Percentiles rank a stretch among this genome's conserved stretches.
phyloP scores from a whole-genome alignment of 37 sponge, comb jelly and placozoan genomes.

The Spongilla lacustris region DNA sequence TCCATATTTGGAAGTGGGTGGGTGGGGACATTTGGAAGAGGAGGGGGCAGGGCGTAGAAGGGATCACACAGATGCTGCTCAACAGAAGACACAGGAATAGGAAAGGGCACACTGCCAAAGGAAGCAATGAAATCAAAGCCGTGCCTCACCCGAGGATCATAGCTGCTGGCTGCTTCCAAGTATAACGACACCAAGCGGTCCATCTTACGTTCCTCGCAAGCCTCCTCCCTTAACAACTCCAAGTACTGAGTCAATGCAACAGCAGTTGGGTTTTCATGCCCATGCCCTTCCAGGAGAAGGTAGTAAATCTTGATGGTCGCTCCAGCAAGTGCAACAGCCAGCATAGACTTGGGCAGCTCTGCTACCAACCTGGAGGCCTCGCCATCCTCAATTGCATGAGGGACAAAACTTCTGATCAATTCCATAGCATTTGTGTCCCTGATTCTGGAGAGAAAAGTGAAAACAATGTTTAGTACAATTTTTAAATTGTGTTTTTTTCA shows the following conservation, averaged over 20 bases:
- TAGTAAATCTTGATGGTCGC: slow-evolving; percentile 45
- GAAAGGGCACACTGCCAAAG: slow-evolving; percentile 15
- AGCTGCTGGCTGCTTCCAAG: slow-evolving; percentile 39
- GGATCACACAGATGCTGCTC: slow-evolving; percentile 15
- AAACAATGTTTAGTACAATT: not conserved
- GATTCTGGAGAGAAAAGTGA: not conserved
- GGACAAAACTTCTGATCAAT: not conserved
- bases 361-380: not conserved
- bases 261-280: not conserved
- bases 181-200: slow-evolving; percentile 15
- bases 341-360: slow-evolving; percentile 7
- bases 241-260: not conserved
- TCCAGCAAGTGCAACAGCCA: slow-evolving; percentile 55
- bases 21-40: not conserved
- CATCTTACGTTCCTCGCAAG: not conserved
- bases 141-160: slow-evolving; percentile 19
- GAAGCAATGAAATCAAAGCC: slow-evolving; percentile 51
- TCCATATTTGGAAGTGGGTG: not conserved
- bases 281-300: not conserved
- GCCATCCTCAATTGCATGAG: not conserved
- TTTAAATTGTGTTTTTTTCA: too few relatives aligned
- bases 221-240: slow-evolving; percentile 5
- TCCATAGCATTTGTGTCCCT: not conserved
- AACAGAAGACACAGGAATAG: slow-evolving; percentile 36
- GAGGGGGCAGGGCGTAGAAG: slow-evolving; percentile 44